Percentiles rank a stretch among this genome's conserved stretches.
Evolutionary conservation across 2,797 vertebrate genomes (phyloP).

Genomic region (Smutsia gigantea): DNA sequence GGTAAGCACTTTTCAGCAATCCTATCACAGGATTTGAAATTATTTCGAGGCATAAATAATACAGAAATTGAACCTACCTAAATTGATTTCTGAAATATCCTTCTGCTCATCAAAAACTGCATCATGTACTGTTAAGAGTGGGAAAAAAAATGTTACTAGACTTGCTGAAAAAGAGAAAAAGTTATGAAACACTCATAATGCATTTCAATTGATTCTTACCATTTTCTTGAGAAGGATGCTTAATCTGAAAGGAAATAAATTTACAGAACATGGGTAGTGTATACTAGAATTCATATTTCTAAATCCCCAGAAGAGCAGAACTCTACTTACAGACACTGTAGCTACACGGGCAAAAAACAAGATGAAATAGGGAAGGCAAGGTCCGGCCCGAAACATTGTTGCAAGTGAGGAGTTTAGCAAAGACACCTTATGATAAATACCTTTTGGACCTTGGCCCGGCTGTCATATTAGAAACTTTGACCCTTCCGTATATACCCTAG

Average conservation of each 20-base stretch:
- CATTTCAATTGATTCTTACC: conserved; percentile 79
- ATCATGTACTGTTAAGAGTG: conserved; percentile 82
- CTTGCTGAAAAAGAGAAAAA: background rate
- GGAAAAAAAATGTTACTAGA: background rate
- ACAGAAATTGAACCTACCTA: conserved; percentile 85
- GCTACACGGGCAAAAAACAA: conserved; percentile 39
- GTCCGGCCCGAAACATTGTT: conserved; percentile 79
- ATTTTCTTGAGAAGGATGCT: background rate
- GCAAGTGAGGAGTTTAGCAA: conserved; percentile 8
- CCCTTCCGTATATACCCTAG: background rate
- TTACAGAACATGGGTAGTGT: conserved; percentile 41
- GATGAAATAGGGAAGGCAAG: conserved; percentile 58
- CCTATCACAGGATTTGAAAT: background rate
- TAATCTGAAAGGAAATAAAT: conserved; percentile 83
- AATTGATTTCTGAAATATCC: conserved; percentile 93
- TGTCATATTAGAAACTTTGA: conserved; percentile 68
- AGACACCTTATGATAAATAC: conserved; percentile 65
- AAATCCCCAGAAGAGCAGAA: background rate
- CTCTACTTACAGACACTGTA: conserved; percentile 85
- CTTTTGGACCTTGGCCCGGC: conserved; percentile 70
- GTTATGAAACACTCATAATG: background rate
- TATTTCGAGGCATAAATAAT: background rate
- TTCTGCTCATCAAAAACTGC: conserved; percentile 87
- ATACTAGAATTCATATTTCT: conserved; percentile 6
- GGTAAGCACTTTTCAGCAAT: background rate